These are phyloP conservation scores for Agrotis clavis DNA, from an alignment of 2,888 invertebrate species.

Conservation along the genomic window DNA sequence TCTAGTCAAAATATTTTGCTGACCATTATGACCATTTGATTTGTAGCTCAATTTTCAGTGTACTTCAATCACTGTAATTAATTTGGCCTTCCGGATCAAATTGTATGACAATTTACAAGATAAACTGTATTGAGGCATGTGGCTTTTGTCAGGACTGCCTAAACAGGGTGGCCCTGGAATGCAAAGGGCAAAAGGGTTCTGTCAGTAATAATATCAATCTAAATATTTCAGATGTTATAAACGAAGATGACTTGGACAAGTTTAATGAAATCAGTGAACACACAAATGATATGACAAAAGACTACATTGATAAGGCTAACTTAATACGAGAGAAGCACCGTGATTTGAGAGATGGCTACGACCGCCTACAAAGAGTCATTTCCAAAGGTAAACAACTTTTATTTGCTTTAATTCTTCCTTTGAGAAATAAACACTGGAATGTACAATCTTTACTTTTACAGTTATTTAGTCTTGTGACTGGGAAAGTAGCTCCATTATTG, in stretches of 20 bases:
- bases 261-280: constrained; percentile 93
- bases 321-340: constrained; percentile 94
- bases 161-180: too few species aligned
- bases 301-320: constrained; percentile 93
- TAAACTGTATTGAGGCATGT: not conserved
- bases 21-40: not conserved
- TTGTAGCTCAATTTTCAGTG: not conserved
- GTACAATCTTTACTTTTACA: too few species aligned
- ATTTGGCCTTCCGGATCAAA: constrained; percentile 20
- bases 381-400: constrained; percentile 90
- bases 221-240: constrained; percentile 92
- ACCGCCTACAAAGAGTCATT: constrained; percentile 94
- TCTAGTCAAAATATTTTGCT: not conserved
- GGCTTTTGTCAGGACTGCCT: too few species aligned
- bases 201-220: too few species aligned
- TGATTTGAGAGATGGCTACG: constrained; percentile 95
- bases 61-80: constrained; percentile 13
- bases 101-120: constrained; percentile 3
- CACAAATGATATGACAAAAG: constrained; percentile 90
- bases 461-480: too few species aligned
- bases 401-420: too few species aligned
- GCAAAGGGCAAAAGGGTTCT: too few species aligned
- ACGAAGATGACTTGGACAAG: constrained; percentile 93
- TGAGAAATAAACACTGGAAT: too few species aligned
- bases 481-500: too few species aligned